These are phyloP conservation scores for Sisor rabdophorus DNA, from an alignment of 2,113 vertebrate species.

Conservation along the genomic window DNA sequence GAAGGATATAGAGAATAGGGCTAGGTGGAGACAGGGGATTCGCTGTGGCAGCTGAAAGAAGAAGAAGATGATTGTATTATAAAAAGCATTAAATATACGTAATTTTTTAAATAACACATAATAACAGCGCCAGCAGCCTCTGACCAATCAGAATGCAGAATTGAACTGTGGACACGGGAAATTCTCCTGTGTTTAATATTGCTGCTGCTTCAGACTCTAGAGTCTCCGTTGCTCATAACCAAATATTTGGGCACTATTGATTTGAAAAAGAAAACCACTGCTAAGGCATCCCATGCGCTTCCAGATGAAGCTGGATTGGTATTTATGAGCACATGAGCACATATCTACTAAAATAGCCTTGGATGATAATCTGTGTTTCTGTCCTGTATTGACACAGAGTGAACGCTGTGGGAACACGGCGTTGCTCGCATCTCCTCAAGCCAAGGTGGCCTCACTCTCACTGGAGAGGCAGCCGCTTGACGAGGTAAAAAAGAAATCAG, in stretches of 20 bases:
- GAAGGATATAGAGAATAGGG: too few species aligned
- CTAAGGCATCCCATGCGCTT: neutral
- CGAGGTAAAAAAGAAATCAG: neutral
- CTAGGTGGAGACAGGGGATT: too few species aligned
- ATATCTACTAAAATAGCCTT: slow-evolving; percentile 42
- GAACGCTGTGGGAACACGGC: slow-evolving; percentile 71
- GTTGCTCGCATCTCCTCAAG: slow-evolving; percentile 80
- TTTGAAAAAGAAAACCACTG: neutral
- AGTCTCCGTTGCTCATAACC: neutral
- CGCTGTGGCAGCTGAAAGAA: too few species aligned
- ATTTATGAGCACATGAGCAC: neutral
- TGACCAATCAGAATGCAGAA: neutral
- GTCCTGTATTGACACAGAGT: slow-evolving; percentile 60
- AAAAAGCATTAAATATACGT: too few species aligned
- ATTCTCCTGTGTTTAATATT: neutral
- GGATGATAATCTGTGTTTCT: slow-evolving; percentile 12
- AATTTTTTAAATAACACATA: neutral
- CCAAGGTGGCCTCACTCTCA: slow-evolving; percentile 83
- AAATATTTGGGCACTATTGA: neutral
- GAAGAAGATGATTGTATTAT: too few species aligned
- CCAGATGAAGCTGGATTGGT: neutral
- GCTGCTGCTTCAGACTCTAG: neutral
- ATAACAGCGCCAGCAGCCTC: neutral
- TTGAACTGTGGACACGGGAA: neutral
- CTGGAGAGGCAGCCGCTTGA: slow-evolving; percentile 85